These are phyloP conservation scores for Mallateleia sp. DNA, from an alignment of 2,888 invertebrate species.

Conservation along the genomic window DNA sequence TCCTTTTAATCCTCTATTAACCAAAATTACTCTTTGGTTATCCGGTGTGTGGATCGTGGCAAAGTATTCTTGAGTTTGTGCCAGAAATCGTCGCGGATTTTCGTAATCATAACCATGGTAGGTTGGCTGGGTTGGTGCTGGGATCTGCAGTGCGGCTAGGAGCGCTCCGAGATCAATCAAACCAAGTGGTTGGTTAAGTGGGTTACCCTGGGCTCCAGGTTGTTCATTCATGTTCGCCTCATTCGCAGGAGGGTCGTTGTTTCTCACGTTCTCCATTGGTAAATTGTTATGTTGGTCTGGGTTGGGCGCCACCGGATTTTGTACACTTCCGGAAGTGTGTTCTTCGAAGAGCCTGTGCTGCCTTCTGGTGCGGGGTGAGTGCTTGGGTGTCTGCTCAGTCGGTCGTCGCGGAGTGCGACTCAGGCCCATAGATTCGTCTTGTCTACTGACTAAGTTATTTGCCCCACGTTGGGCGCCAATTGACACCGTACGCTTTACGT, in stretches of 20 bases:
- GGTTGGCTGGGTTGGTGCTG: slow-evolving; percentile 1
- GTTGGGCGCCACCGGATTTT: slow-evolving; percentile 8
- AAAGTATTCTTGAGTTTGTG: not conserved
- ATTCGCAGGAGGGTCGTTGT: too few relatives aligned
- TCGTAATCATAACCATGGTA: slow-evolving; percentile 34
- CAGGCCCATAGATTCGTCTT: not conserved
- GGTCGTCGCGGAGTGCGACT: too few relatives aligned
- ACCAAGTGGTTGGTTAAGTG: too few relatives aligned
- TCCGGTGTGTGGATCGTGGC: not conserved
- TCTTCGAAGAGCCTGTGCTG: too few relatives aligned
- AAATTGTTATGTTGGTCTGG: not conserved
- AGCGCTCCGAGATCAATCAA: not conserved
- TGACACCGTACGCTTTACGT: too few relatives aligned
- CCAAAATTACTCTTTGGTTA: not conserved
- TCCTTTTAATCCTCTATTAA: not conserved
- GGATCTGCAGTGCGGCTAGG: not conserved
- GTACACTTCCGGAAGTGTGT: not conserved
- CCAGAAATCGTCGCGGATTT: slow-evolving; percentile 12
- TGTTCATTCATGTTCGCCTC: too few relatives aligned
- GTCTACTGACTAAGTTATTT: not conserved
- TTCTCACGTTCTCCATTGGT: not conserved
- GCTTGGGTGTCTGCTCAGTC: too few relatives aligned
- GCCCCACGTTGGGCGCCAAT: slow-evolving; percentile 22
- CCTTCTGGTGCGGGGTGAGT: too few relatives aligned
- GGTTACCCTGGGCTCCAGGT: too few relatives aligned